Evolutionary conservation across 2,797 vertebrate genomes (phyloP).

Genomic region (Epinephelus malabaricus): DNA sequence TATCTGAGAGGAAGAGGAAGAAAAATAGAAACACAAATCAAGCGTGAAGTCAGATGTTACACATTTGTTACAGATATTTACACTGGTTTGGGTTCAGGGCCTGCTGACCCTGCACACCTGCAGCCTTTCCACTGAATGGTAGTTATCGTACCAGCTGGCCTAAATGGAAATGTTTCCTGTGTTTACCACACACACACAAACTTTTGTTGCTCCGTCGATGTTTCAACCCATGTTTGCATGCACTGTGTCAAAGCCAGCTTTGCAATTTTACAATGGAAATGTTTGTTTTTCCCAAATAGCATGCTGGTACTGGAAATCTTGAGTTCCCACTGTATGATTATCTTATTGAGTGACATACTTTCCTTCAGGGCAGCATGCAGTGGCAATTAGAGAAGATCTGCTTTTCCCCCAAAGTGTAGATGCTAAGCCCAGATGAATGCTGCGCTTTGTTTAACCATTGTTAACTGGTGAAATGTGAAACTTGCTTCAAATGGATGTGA

Average conservation of each 20-base stretch:
- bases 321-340: constrained; percentile 73
- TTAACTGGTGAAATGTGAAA: constrained; percentile 68
- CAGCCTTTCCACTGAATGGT: constrained; percentile 37
- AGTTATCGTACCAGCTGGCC: constrained; percentile 46
- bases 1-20: neutral
- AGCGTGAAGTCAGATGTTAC: constrained; percentile 19
- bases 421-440: constrained; percentile 63
- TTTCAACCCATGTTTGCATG: constrained; percentile 53
- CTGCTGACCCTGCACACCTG: constrained; percentile 59
- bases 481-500: constrained; percentile 46
- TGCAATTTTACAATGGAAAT: constrained; percentile 65
- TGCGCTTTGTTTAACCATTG: constrained; percentile 69
- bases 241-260: constrained; percentile 20
- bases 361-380: constrained; percentile 65
- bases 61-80: constrained; percentile 33
- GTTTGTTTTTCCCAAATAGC: constrained; percentile 63
- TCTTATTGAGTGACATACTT: constrained; percentile 72
- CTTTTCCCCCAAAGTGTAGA: constrained; percentile 63
- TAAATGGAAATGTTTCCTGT: constrained; percentile 65
- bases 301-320: constrained; percentile 47
- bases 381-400: constrained; percentile 66
- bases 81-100: constrained; percentile 21
- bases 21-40: constrained; percentile 13
- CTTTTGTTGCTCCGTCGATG: constrained; percentile 43
- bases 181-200: constrained; percentile 36